Percentiles rank a stretch among this genome's conserved stretches.
These are phyloP conservation scores for Lycaena phlaeas DNA, from an alignment of 2,888 invertebrate species.

Conservation along the genomic window DNA sequence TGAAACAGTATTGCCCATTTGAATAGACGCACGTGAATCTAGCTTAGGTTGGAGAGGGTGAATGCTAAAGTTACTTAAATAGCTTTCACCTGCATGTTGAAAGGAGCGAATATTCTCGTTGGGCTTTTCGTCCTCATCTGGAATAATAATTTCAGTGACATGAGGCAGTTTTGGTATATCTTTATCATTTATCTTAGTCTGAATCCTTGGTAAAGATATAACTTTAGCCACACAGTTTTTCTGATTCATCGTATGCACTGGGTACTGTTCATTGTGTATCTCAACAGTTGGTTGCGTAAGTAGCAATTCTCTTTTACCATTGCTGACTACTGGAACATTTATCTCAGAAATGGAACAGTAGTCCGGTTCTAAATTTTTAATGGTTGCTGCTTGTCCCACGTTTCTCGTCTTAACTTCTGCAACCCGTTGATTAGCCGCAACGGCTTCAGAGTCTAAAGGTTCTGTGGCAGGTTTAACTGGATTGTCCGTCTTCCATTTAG, in stretches of 20 bases:
- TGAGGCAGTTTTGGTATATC: constrained; percentile 83
- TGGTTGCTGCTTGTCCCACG: constrained; percentile 65
- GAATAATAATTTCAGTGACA: constrained; percentile 82
- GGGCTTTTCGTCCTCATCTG: constrained; percentile 74
- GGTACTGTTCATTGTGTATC: constrained; percentile 66
- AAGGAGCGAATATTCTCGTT: constrained; percentile 49
- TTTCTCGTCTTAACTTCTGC: constrained; percentile 70
- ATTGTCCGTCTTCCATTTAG: constrained; percentile 75
- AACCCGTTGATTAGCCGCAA: constrained; percentile 73
- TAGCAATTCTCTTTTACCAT: constrained; percentile 67
- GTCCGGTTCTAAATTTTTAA: constrained; percentile 75
- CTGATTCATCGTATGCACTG: constrained; percentile 46
- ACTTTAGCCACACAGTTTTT: constrained; percentile 63
- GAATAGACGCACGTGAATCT: constrained; percentile 68
- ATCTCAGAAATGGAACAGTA: constrained; percentile 85
- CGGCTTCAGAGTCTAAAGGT: constrained; percentile 70
- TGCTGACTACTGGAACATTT: constrained; percentile 76
- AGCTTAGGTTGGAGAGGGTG: constrained; percentile 60
- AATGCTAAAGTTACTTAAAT: constrained; percentile 52
- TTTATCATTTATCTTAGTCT: constrained; percentile 63
- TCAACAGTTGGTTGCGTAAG: constrained; percentile 68
- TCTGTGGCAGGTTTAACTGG: constrained; percentile 52
- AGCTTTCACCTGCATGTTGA: constrained; percentile 47
- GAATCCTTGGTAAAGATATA: constrained; percentile 55
- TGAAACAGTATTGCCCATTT: constrained; percentile 76